A percentile compares a stretch with the other conserved stretches of the same genome.
These are phyloP conservation scores for Dusona sp. DNA, from an alignment of 2,888 invertebrate species.

Conservation along the genomic window DNA sequence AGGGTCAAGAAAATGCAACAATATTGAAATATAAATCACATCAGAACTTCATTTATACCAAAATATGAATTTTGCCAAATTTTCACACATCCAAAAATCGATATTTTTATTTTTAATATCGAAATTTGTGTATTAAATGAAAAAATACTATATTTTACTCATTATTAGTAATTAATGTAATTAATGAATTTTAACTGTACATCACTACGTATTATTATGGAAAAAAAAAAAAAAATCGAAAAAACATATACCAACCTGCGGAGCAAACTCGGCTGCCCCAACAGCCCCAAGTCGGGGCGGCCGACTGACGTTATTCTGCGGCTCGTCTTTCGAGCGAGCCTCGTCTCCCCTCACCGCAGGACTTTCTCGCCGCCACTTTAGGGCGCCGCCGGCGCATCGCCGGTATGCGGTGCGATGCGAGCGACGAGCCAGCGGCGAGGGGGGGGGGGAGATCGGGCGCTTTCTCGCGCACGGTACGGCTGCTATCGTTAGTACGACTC, in stretches of 20 bases:
- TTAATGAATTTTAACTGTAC: neutral
- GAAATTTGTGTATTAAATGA: neutral
- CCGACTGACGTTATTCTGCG: neutral
- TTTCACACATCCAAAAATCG: neutral
- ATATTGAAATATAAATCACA: neutral
- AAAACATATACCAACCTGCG: neutral
- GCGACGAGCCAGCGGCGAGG: conserved; percentile 23
- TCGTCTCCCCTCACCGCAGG: neutral
- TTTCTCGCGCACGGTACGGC: conserved; percentile 1
- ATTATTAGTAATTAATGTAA: no score
- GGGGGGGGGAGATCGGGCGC: neutral
- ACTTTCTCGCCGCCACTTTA: neutral
- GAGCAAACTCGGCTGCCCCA: neutral
- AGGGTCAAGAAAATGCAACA: neutral
- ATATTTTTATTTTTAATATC: neutral
- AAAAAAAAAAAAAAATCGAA: neutral
- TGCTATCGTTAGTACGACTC: conserved; percentile 73
- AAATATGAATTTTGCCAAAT: neutral
- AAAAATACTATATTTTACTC: neutral
- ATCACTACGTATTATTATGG: neutral
- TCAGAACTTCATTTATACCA: neutral
- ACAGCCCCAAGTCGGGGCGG: neutral
- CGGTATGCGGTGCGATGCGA: conserved; percentile 32
- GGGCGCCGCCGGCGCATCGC: conserved; percentile 39
- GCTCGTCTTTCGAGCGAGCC: neutral